Evolutionary conservation across 1,140 invertebrate genomes (phyloP).

Genomic region (Brachionus asplanchnoidis): DNA sequence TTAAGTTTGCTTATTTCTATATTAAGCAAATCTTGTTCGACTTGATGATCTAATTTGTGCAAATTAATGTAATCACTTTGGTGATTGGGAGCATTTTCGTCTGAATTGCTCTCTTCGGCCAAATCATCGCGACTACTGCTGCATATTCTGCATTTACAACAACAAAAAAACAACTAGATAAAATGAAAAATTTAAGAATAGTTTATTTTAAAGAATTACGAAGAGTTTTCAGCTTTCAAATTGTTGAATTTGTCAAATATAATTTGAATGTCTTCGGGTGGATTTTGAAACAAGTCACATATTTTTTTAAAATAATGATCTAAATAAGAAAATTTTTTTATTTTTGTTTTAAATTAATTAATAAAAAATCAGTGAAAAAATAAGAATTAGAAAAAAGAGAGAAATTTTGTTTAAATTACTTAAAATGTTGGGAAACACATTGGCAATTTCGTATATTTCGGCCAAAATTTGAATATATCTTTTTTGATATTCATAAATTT

Average conservation of each 20-base stretch:
- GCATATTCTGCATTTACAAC: background rate
- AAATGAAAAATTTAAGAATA: background rate
- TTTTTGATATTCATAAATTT: constrained; percentile 13
- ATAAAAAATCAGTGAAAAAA: background rate
- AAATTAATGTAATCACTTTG: background rate
- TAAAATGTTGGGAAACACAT: constrained; percentile 25
- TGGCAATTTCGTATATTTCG: constrained; percentile 26
- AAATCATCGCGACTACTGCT: constrained; percentile 5
- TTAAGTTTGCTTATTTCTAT: constrained; percentile 9
- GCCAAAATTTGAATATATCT: constrained; percentile 7
- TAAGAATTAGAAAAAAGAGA: background rate
- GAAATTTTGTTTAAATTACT: background rate
- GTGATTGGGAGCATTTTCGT: background rate
- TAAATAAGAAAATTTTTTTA: background rate
- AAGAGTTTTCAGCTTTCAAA: constrained; percentile 3
- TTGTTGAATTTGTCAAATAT: background rate
- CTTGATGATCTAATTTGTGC: background rate
- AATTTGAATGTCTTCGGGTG: constrained; percentile 17
- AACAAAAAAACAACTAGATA: background rate
- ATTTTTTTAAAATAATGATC: constrained; percentile 27
- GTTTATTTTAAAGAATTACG: background rate
- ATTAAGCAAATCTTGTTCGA: background rate
- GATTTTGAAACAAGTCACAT: background rate
- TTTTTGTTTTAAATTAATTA: too few species aligned
- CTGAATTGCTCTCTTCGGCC: background rate